phyloP scores from a whole-genome alignment of 2,888 invertebrate genomes.

The Lepidochitona cinerea region DNA sequence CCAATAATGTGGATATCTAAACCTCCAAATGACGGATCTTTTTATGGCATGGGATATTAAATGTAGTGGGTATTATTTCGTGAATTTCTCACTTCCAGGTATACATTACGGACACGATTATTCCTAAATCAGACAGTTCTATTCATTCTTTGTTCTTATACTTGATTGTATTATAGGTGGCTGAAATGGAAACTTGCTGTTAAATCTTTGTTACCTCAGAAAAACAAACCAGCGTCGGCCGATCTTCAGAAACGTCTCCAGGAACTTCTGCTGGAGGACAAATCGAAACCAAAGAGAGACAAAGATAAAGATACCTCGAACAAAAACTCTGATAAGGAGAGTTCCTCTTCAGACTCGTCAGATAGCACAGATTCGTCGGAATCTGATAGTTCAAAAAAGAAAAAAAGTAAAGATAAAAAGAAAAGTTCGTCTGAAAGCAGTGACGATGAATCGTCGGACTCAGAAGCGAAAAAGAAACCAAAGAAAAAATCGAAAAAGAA shows the following conservation, averaged over 20 bases:
- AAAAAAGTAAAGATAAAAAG: background rate
- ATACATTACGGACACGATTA: too few relatives aligned
- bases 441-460: background rate
- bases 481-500: background rate
- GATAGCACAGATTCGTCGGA: background rate
- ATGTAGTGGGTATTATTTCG: too few relatives aligned
- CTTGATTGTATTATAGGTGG: background rate
- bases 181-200: background rate
- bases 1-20: too few relatives aligned
- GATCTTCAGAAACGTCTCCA: background rate
- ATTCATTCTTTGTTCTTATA: too few relatives aligned
- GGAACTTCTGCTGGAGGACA: background rate
- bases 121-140: too few relatives aligned
- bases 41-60: too few relatives aligned
- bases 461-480: background rate
- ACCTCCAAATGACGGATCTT: too few relatives aligned
- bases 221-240: background rate
- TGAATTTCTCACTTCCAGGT: too few relatives aligned
- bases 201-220: background rate
- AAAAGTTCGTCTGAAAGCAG: background rate
- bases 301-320: background rate
- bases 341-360: background rate
- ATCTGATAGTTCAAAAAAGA: background rate
- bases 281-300: background rate
- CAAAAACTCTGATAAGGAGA: background rate